phyloP scores from a whole-genome alignment of 2,113 vertebrate genomes.

The Thinocorus orbignyianus region DNA sequence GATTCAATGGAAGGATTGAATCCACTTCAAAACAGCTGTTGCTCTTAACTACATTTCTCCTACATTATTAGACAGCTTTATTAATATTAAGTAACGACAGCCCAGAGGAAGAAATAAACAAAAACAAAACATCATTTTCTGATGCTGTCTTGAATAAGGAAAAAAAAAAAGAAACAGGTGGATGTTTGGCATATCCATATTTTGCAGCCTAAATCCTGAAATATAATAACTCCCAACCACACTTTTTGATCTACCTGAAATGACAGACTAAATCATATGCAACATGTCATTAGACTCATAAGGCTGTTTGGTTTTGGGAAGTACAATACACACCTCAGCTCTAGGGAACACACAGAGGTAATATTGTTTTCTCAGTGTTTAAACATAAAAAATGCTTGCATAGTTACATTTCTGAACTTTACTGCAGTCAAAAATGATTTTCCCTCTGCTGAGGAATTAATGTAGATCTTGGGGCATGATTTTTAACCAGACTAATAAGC shows the following conservation, averaged over 20 bases:
- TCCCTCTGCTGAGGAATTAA: background rate
- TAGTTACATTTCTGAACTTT: background rate
- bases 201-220: background rate
- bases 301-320: background rate
- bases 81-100: background rate
- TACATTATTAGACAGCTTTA: background rate
- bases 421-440: background rate
- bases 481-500: background rate
- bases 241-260: background rate
- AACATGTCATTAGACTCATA: background rate
- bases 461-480: background rate
- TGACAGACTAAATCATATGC: background rate
- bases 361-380: background rate
- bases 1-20: background rate
- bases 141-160: background rate
- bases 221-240: background rate
- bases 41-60: constrained; percentile 1
- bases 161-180: background rate
- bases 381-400: background rate
- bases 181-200: background rate
- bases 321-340: background rate
- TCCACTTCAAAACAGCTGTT: background rate
- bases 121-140: background rate
- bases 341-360: background rate
- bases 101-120: background rate